phyloP scores from a whole-genome alignment of 2,113 vertebrate species.

The Ovibos moschatus region DNA sequence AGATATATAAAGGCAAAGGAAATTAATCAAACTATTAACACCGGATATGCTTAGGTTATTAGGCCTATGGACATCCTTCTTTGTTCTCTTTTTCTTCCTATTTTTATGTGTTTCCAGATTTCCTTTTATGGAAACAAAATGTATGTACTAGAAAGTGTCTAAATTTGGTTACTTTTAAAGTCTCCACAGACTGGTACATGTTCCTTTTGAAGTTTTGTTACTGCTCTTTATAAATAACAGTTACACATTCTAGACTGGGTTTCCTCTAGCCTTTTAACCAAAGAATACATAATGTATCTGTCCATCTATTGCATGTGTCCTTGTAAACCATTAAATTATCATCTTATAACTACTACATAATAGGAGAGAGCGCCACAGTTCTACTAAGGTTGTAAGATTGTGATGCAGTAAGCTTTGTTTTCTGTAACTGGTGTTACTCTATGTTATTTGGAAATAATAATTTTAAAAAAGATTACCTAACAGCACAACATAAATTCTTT shows the following conservation, averaged over 20 bases:
- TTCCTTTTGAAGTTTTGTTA: neutral
- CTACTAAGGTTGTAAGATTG: neutral
- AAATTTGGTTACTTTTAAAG: neutral
- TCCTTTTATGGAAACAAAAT: neutral
- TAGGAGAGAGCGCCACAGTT: neutral
- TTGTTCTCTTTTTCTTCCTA: neutral
- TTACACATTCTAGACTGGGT: neutral
- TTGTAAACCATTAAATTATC: neutral
- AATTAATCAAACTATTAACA: neutral
- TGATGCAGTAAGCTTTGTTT: neutral
- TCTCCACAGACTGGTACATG: neutral
- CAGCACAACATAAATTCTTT: neutral
- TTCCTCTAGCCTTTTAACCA: neutral
- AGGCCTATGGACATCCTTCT: neutral
- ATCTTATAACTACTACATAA: neutral
- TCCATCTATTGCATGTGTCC: neutral
- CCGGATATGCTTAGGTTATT: neutral
- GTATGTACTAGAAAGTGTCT: neutral
- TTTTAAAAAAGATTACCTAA: neutral
- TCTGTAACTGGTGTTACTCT: neutral
- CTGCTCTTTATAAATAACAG: neutral
- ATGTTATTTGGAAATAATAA: slow-evolving; percentile 1
- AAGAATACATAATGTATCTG: neutral
- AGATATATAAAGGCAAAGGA: neutral
- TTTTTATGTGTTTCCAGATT: neutral